Evolutionary conservation across 2,888 invertebrate genomes (phyloP).

Genomic region (Ennomos erosarius): DNA sequence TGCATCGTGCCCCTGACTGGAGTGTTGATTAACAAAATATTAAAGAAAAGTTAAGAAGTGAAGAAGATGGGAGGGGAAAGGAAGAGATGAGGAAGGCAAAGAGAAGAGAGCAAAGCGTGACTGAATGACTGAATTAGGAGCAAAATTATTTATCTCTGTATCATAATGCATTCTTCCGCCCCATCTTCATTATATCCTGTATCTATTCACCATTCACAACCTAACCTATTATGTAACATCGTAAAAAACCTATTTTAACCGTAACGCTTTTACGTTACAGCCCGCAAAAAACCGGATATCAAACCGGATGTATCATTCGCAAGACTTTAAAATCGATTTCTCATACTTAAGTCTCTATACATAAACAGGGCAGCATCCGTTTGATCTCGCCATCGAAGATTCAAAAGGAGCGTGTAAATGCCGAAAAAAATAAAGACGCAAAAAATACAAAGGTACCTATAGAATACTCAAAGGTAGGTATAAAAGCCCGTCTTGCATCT

Average conservation of each 20-base stretch:
- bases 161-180: too few relatives aligned
- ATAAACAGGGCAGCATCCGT: constrained; percentile 46
- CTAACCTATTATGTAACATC: too few relatives aligned
- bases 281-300: constrained; percentile 47
- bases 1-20: too few relatives aligned
- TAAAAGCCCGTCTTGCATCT: constrained; percentile 72
- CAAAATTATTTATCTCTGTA: too few relatives aligned
- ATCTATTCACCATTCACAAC: too few relatives aligned
- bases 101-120: too few relatives aligned
- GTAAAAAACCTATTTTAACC: constrained; percentile 1
- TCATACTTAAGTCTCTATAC: constrained; percentile 49
- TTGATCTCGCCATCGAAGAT: constrained; percentile 40
- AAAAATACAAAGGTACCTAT: constrained; percentile 27
- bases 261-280: background rate
- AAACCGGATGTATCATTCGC: constrained; percentile 61
- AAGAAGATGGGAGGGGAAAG: too few relatives aligned
- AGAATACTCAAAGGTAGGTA: constrained; percentile 37
- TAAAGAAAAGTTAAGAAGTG: too few relatives aligned
- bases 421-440: constrained; percentile 52
- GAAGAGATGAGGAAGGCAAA: too few relatives aligned
- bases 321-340: constrained; percentile 61
- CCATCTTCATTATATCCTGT: too few relatives aligned
- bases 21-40: too few relatives aligned
- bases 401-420: constrained; percentile 45
- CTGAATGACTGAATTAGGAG: too few relatives aligned